Evolutionary conservation across 2,797 vertebrate genomes (phyloP), one percentile per base, ranked within the genome.

Genomic region (Mormyrops boulengeri): DNA sequence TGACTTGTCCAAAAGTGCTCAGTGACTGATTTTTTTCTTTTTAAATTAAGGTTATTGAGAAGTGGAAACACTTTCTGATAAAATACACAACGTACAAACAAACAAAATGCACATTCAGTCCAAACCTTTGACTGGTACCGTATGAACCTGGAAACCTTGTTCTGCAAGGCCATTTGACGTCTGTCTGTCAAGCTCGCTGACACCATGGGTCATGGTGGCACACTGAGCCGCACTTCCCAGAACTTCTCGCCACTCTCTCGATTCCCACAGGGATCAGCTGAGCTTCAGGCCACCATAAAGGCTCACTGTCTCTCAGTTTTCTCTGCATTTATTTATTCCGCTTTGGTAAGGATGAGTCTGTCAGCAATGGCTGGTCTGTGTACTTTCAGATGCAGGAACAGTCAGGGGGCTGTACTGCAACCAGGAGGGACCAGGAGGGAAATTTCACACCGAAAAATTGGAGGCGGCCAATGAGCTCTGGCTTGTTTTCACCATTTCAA

Each of bases 361-460:
- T 38, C 62, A 69, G 26, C n/a, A 30, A 8, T 1, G 26, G 6
- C 8, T 26, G 22, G 62, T 8, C 62, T 30, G 22, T 69, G 19
- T 30, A 22, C 38, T 84, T 84, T 47, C 1, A 11, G 2, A 77
- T 12, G 3, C 69, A 53, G 8, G 26, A 3, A 30, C 14, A 52
- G 14, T 30, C 26, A 30, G 6, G 88, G 50, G 82, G 53, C 2
- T 41, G 30, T 88, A 44, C 55, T 34, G 12, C 8, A n/a, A 69
- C 50, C 85, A 89, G 89, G 41, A 84, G 41, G 82, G 6, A 69
- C 50, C 85, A 89, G 89, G 41, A 84, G 41, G 82, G 6, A 41
- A 88, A n/a, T 0, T 12, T 69, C 88, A 80, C 91, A 89, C 91
- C 85, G 88, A 89, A 90, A 85, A 90, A 30, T 30, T 30, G 26